Base-by-base conservation (phyloP, 2,888 invertebrate genomes). In the Pycnomerus fuliginosus region DNA sequence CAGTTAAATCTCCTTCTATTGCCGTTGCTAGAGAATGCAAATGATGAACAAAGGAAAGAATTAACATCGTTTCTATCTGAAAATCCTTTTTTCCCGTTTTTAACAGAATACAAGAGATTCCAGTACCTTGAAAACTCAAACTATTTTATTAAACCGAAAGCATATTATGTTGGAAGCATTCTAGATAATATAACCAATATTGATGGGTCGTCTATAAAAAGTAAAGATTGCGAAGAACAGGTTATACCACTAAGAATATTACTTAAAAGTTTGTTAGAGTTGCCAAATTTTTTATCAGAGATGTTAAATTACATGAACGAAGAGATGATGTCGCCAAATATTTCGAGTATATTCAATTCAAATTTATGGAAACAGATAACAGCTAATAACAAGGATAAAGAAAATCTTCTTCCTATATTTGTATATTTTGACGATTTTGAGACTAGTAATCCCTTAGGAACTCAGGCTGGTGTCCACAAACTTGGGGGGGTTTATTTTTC, bases 361-460 rank as follows among this genome's bases (percentile, higher is more conserved):
- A 8, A 8, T 10, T 25, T 4, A 10, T 25, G 25, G 25, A 25
- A 10, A 25, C 11, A 4, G 3, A 8, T 8, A 8, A 4, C 4
- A 25, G 10, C 4, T 4, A 10, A 25, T 4, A 4, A 25, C 11
- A 25, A 25, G 11, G 11, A 44, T 12, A 46, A 52, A 31, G 15
- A 41, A 24, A n/a, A n/a, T n/a, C 29, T 55, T 13, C 30, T 53
- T 22, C 57, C 56, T 12, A 32, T 59, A 34, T 41, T 46, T 13
- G 24, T 57, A 7, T 55, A 45, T 23, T 48, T 16, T 37, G 48
- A 17, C 11, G 25, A 25, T 12, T 25, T 25, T 25, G 25, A 25
- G 11, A 25, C 25, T 8, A 12, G 25, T 4, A 51, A 51, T 24
- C 44, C 48, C 4, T 17, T 52, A n/a, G 52, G 49, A 7, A 35